Percentiles rank a stretch among this genome's conserved stretches.
Evolutionary conservation across 2,113 vertebrate species (phyloP).

Genomic region (Gallinago undulata): DNA sequence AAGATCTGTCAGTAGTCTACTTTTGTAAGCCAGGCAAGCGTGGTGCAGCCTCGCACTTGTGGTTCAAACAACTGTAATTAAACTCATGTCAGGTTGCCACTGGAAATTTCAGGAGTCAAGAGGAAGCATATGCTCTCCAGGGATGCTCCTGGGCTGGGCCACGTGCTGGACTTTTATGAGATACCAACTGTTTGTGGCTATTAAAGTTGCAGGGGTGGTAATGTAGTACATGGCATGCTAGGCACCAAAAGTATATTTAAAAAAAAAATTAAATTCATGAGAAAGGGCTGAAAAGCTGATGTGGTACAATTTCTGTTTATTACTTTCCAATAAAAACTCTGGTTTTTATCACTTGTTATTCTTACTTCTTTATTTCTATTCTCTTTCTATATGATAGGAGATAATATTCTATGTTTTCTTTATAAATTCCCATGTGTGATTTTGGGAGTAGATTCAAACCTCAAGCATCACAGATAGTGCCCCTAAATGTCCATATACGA

Average conservation of each 20-base stretch:
- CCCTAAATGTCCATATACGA: not conserved
- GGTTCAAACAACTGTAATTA: constrained; percentile 42
- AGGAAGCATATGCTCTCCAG: not conserved
- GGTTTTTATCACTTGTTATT: not conserved
- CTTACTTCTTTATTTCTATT: not conserved
- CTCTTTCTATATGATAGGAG: not conserved
- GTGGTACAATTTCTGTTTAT: not conserved
- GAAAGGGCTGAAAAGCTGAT: not conserved
- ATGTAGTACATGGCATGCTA: not conserved
- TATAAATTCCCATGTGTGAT: not conserved
- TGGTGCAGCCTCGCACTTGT: not conserved
- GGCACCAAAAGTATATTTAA: not conserved
- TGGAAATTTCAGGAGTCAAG: not conserved
- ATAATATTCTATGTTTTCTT: not conserved
- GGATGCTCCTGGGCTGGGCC: not conserved
- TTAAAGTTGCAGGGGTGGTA: not conserved
- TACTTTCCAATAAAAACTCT: not conserved
- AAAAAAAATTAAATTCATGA: not conserved
- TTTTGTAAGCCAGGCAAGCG: not conserved
- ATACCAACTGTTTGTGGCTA: not conserved
- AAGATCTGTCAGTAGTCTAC: not conserved
- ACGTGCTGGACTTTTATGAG: not conserved
- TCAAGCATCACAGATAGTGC: not conserved
- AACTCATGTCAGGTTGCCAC: constrained; percentile 3
- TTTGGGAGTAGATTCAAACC: not conserved